Conservation (phyloP, 37 sponge, comb jelly and placozoan species). For the Ephydatia muelleri region DNA sequence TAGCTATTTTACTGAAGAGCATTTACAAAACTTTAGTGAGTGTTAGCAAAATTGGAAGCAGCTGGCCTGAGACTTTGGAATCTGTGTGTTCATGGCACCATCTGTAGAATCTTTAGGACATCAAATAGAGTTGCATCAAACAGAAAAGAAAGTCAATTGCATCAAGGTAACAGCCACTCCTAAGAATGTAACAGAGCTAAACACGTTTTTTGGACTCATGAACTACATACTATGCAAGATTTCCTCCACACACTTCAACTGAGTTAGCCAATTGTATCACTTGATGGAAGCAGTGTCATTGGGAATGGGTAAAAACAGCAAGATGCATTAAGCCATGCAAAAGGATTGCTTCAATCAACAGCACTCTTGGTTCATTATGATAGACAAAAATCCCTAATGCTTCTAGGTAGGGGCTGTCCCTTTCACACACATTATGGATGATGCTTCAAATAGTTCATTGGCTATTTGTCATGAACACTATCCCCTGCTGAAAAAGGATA, state of each 20-base stretch:
- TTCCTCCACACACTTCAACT: constrained; percentile 2
- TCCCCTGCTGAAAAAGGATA: background rate
- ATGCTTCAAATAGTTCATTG: background rate
- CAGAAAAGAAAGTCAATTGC: constrained; percentile 25
- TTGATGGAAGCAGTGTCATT: constrained; percentile 1
- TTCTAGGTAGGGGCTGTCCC: background rate
- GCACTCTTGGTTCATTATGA: constrained; percentile 3
- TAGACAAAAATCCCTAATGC: background rate
- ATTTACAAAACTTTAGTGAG: background rate
- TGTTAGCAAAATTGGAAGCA: background rate
- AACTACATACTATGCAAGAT: constrained; percentile 38
- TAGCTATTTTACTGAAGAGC: background rate
- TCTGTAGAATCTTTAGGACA: background rate
- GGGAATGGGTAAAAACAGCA: constrained; percentile 17
- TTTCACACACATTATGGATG: background rate
- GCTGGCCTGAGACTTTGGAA: background rate
- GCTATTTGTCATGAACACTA: background rate
- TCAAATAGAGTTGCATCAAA: background rate
- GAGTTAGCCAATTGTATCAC: constrained; percentile 16
- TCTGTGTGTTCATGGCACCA: background rate
- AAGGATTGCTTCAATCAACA: background rate
- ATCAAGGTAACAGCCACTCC: constrained; percentile 23
- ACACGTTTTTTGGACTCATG: constrained; percentile 17
- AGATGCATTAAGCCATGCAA: background rate
- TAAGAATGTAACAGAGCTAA: constrained; percentile 24